Conservation (phyloP, 1,140 invertebrate genomes). For the Drosophila teissieri region DNA sequence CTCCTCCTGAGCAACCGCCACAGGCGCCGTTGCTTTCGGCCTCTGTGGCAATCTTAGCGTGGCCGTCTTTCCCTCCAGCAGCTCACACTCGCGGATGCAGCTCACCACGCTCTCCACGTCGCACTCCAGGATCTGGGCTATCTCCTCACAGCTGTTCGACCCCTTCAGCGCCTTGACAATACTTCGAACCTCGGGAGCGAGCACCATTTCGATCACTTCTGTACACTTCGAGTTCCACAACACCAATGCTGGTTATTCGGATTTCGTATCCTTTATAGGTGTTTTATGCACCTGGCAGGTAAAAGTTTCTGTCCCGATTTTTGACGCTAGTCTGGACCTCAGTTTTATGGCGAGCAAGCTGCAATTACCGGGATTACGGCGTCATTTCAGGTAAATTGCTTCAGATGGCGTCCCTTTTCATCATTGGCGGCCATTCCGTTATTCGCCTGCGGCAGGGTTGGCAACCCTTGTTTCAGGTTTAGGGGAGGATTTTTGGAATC, state of each 20-base stretch:
- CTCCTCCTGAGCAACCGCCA: slow-evolving; percentile 3
- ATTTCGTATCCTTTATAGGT: not conserved
- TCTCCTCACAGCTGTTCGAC: slow-evolving; percentile 44
- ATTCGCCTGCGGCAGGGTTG: slow-evolving; percentile 5
- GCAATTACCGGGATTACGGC: slow-evolving; percentile 30
- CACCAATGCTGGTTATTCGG: slow-evolving; percentile 2
- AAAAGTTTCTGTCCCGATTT: slow-evolving; percentile 24
- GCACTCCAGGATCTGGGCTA: slow-evolving; percentile 60
- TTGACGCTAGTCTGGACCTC: slow-evolving; percentile 2
- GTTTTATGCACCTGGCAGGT: slow-evolving; percentile 30
- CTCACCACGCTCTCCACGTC: slow-evolving; percentile 55
- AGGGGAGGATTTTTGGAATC: slow-evolving; percentile 17
- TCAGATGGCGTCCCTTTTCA: slow-evolving; percentile 22
- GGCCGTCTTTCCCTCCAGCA: slow-evolving; percentile 19
- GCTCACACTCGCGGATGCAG: slow-evolving; percentile 42
- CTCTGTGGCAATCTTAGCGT: slow-evolving; percentile 24
- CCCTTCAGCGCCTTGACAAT: slow-evolving; percentile 43
- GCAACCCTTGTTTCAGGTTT: slow-evolving; percentile 13
- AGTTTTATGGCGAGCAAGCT: slow-evolving; percentile 40
- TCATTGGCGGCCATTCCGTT: slow-evolving; percentile 3
- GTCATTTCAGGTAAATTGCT: slow-evolving; percentile 31
- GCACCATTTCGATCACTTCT: slow-evolving; percentile 43
- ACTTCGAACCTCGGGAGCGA: slow-evolving; percentile 25
- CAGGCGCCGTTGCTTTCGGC: not conserved
- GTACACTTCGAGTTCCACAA: not conserved